These are phyloP conservation scores for Castor canadensis DNA, from an alignment of 2,113 vertebrate species.

Conservation along the genomic window DNA sequence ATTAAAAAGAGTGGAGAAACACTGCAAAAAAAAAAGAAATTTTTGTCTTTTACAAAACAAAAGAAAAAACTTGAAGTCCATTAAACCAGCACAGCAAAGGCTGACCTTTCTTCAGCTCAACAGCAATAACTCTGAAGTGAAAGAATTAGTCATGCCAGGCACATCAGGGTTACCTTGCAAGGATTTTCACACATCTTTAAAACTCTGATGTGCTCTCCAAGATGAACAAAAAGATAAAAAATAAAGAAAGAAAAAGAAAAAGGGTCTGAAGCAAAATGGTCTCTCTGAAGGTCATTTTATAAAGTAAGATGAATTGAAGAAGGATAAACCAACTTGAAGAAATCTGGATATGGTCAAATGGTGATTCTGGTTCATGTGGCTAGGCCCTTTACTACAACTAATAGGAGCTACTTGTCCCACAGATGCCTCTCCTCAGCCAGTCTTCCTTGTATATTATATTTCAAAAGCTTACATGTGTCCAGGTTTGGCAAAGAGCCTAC, in stretches of 20 bases:
- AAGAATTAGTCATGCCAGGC: not conserved
- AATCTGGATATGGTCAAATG: not conserved
- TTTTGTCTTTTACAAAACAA: conserved; percentile 26
- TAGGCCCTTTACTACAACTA: not conserved
- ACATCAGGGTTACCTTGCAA: not conserved
- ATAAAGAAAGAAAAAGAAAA: too few relatives aligned
- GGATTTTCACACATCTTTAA: not conserved
- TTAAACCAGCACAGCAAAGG: not conserved
- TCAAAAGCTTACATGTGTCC: not conserved
- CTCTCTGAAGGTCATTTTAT: not conserved
- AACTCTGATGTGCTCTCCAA: conserved; percentile 17
- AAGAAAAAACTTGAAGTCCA: not conserved
- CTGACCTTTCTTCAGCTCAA: not conserved
- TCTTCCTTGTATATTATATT: not conserved
- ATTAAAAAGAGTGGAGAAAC: conserved; percentile 34
- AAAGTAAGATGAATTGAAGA: not conserved
- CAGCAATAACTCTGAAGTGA: not conserved
- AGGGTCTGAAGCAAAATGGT: not conserved
- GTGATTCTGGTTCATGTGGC: not conserved
- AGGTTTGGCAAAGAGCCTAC: not conserved
- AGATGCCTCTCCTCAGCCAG: not conserved
- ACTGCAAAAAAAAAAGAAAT: not conserved
- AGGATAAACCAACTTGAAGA: not conserved
- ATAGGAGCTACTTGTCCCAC: not conserved
- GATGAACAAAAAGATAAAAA: not conserved